Evolutionary conservation across 2,888 invertebrate species (phyloP), one percentile per base, ranked within the genome.

Genomic region (Andrena bicolor): DNA sequence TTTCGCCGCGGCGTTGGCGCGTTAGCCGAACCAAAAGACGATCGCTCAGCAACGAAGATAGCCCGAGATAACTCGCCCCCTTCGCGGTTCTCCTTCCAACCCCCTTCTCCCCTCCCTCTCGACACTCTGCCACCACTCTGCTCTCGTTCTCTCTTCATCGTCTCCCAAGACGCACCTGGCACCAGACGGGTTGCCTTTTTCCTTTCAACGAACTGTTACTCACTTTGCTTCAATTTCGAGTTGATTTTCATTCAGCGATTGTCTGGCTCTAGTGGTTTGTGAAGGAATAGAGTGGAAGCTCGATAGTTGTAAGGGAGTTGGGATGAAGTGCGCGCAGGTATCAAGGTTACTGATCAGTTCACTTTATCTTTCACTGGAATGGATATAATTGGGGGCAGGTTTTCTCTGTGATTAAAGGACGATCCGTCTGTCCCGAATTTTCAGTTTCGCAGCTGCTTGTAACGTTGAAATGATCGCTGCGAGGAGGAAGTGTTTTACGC

Each of bases 11-110:
- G 85, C 84, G 86, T 80, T 82, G 78, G 89, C 90, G 88, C 90
- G 92, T 91, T 93, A 91, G 91, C 90, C 90, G 84, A 89, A 90
- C 92, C 88, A 91, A 93, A 92, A 92, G 92, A 92, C 92, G 93
- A 93, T 93, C 93, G 90, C 90, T 92, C 88, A 88, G 83, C 83
- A 80, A 87, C 68, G 87, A 89, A 88, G 88, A 88, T 88, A 88
- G 89, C 83, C 79, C 83, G 83, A 84, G 88, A 88, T 88, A 88
- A 88, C 84, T 88, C 83, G 70, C 80, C 82, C 78, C 83, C 79
- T 41, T 83, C 80, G 80, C 79, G 81, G 68, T 66, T 65, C 80
- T 78, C 72, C 76, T 61, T 69, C 78, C 56, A 32, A n/a, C 41
- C 65, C 51, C 53, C 68, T 20, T n/a, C 68, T 28, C 51, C 61